These are phyloP conservation scores for Salvator merianae DNA, from an alignment of 2,113 vertebrate species.

Conservation along the genomic window DNA sequence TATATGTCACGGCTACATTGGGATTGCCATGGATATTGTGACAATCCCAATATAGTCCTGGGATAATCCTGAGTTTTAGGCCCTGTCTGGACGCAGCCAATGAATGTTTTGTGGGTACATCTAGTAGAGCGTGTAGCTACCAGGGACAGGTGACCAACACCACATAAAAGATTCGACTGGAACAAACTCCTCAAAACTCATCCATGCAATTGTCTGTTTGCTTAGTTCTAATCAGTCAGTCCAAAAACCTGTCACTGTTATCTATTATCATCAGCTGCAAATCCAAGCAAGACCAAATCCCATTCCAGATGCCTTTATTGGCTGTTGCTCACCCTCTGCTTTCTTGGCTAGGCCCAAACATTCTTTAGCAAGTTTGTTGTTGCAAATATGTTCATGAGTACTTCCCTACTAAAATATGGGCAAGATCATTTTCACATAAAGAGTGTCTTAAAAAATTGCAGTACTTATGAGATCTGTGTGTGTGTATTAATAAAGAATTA, in stretches of 20 bases:
- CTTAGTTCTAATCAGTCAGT: neutral
- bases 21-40: no score
- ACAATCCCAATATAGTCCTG: no score
- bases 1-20: no score
- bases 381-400: neutral
- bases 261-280: slow-evolving; percentile 13
- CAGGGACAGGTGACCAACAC: neutral
- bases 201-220: neutral
- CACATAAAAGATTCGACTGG: neutral
- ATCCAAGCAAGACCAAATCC: neutral
- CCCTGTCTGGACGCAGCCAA: no score
- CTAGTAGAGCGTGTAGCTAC: neutral
- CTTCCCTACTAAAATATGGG: neutral
- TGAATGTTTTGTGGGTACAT: neutral
- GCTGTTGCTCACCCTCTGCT: neutral
- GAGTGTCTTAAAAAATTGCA: neutral
- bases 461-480: neutral
- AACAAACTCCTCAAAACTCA: neutral
- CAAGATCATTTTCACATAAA: neutral
- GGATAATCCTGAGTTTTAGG: no score
- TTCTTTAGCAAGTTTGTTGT: neutral
- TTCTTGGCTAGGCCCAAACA: neutral
- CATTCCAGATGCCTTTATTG: slow-evolving; percentile 15
- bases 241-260: slow-evolving; percentile 3
- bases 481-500: no score